These are phyloP conservation scores for Acanthisitta chloris DNA, from an alignment of 2,113 vertebrate species.

Conservation along the genomic window DNA sequence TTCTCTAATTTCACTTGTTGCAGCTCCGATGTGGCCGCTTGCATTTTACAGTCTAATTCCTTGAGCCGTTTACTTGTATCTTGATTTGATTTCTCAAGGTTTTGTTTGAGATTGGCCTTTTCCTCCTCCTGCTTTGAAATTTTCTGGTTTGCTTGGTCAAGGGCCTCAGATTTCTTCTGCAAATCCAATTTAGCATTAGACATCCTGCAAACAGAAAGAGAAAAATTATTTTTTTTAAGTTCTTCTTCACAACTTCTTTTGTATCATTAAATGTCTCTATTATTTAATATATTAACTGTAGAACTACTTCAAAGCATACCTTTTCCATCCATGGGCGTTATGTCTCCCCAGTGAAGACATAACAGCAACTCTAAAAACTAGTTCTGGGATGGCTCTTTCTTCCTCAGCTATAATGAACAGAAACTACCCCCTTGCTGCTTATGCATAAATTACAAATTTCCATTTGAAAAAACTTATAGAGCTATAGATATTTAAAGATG, in stretches of 20 bases:
- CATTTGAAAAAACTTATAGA: background rate
- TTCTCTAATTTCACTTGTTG: conserved; percentile 80
- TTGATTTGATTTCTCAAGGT: conserved; percentile 79
- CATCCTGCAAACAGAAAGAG: conserved; percentile 66
- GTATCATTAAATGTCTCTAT: background rate
- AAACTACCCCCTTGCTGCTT: background rate
- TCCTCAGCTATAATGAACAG: background rate
- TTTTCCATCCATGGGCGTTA: background rate
- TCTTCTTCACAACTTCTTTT: background rate
- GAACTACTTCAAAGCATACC: background rate
- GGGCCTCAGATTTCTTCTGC: conserved; percentile 80
- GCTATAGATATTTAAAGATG: background rate
- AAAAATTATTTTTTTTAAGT: background rate
- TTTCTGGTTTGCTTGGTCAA: conserved; percentile 78
- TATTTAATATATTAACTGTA: background rate
- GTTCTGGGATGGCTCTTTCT: background rate
- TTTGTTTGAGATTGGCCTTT: conserved; percentile 73
- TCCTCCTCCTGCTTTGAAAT: conserved; percentile 79
- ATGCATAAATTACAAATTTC: background rate
- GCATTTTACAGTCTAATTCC: conserved; percentile 78
- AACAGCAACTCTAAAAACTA: background rate
- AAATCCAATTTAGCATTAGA: conserved; percentile 79
- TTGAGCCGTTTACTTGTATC: conserved; percentile 74
- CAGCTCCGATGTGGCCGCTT: conserved; percentile 73
- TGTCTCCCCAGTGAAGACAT: background rate